Conservation (phyloP, 1,140 invertebrate species). For the Drosophila tani region DNA sequence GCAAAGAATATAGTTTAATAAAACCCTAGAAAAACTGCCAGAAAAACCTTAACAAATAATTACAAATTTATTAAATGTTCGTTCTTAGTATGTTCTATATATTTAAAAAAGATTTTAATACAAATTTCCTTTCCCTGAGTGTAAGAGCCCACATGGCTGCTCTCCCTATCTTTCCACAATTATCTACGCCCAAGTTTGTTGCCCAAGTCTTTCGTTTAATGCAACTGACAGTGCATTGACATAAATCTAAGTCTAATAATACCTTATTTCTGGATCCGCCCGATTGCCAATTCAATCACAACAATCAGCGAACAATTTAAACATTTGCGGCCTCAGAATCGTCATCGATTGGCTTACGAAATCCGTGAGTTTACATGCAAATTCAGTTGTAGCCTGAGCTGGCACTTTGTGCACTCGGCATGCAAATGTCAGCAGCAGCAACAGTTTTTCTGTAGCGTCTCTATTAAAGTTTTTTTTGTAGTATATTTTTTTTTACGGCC, state of each 20-base stretch:
- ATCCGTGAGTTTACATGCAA: conserved; percentile 58
- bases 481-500: too few relatives aligned
- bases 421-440: conserved; percentile 71
- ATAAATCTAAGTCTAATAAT: conserved; percentile 60
- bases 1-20: too few relatives aligned
- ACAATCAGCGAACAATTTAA: conserved; percentile 28
- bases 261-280: conserved; percentile 22
- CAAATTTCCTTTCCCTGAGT: neutral
- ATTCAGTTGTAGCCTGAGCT: conserved; percentile 55
- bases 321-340: conserved; percentile 28
- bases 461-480: conserved; percentile 1
- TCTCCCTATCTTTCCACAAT: neutral
- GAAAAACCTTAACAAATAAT: neutral
- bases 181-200: conserved; percentile 56
- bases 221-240: conserved; percentile 34
- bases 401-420: conserved; percentile 63
- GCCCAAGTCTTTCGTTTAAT: conserved; percentile 69
- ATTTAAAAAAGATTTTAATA: too few relatives aligned
- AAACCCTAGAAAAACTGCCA: neutral
- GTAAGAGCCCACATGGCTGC: neutral
- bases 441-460: conserved; percentile 28
- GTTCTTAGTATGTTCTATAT: too few relatives aligned
- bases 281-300: conserved; percentile 34
- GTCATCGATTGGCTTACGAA: conserved; percentile 28
- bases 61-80: neutral